phyloP scores from a whole-genome alignment of 1,140 invertebrate genomes.

The Stenopsyche tienmushanensis region DNA sequence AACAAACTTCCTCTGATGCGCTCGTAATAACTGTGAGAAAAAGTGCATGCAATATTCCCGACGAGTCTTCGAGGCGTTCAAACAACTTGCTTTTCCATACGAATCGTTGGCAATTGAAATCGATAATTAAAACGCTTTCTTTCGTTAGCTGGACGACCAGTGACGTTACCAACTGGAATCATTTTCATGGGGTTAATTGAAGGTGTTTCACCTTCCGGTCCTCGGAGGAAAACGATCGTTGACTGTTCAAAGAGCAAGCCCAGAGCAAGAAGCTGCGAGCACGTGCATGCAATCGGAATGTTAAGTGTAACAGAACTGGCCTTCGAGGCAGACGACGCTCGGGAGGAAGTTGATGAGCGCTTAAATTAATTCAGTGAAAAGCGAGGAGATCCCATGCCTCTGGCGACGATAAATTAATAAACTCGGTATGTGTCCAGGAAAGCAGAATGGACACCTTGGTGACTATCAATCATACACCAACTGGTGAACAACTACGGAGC shows the following conservation, averaged over 20 bases:
- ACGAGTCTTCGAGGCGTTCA: background rate
- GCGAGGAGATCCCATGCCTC: background rate
- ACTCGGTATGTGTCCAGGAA: no score
- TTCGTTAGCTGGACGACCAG: background rate
- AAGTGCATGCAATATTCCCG: background rate
- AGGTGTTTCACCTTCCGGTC: background rate
- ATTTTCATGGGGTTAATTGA: background rate
- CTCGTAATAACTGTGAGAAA: no score
- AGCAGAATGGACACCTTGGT: no score
- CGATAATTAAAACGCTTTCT: background rate
- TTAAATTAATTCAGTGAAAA: background rate
- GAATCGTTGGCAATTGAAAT: no score
- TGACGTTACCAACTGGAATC: background rate
- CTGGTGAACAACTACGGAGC: no score
- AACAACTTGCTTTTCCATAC: no score
- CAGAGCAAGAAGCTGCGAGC: background rate
- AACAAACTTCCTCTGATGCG: no score
- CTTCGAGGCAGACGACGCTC: background rate
- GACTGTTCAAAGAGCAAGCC: no score
- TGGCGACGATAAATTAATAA: background rate
- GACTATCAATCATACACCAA: no score
- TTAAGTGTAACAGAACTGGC: background rate
- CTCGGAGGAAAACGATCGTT: background rate
- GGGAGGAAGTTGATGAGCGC: background rate
- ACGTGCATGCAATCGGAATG: background rate